Evolutionary conservation across 2,888 invertebrate genomes (phyloP).

Genomic region (Temnothorax ravouxi): DNA sequence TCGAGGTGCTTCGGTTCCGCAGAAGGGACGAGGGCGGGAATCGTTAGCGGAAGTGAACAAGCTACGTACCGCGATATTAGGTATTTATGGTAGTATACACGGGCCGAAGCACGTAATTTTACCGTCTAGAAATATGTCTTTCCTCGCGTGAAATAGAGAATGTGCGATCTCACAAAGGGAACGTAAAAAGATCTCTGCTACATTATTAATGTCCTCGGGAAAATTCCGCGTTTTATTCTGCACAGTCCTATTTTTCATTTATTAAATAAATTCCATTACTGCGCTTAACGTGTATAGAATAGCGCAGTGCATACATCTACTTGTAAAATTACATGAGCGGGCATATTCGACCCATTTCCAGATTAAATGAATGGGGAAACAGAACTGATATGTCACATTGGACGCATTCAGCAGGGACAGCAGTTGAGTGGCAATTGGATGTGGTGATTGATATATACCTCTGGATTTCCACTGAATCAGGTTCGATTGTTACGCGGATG

Average conservation of each 20-base stretch:
- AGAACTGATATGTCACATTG: constrained; percentile 54
- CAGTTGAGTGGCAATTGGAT: constrained; percentile 55
- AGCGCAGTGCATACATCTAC: background rate
- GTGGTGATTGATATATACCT: constrained; percentile 56
- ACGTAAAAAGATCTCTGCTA: background rate
- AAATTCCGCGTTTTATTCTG: background rate
- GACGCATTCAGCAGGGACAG: constrained; percentile 46
- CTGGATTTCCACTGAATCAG: constrained; percentile 55
- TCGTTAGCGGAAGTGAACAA: constrained; percentile 53
- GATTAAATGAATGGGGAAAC: constrained; percentile 52
- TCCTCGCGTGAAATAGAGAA: background rate
- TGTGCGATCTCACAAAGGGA: background rate
- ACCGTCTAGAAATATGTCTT: constrained; percentile 2
- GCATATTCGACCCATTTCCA: constrained; percentile 49
- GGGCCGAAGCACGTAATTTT: constrained; percentile 2
- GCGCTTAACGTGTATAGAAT: background rate
- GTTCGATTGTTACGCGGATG: constrained; percentile 52
- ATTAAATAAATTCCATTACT: constrained; percentile 18
- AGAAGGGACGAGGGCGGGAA: constrained; percentile 4
- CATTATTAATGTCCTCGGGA: background rate
- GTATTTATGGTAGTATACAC: constrained; percentile 35
- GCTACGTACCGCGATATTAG: constrained; percentile 35
- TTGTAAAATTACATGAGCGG: constrained; percentile 43
- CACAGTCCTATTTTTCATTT: background rate
- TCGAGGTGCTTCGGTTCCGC: constrained; percentile 15